Percentiles rank a stretch among this genome's conserved stretches.
These are phyloP conservation scores for Drosophila testacea DNA, from an alignment of 2,888 invertebrate species.

Conservation along the genomic window DNA sequence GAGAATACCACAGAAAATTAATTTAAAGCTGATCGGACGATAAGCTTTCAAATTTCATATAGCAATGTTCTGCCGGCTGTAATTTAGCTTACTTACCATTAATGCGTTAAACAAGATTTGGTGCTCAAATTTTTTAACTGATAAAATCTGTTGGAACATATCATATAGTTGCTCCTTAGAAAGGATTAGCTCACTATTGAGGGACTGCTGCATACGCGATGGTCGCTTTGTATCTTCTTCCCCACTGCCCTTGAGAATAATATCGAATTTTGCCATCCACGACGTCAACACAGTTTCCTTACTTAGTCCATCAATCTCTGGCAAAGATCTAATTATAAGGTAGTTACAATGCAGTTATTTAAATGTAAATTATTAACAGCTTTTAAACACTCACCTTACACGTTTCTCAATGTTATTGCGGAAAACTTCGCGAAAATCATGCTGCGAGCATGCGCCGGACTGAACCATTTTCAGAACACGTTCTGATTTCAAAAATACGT, in stretches of 20 bases:
- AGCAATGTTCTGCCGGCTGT: too few species aligned
- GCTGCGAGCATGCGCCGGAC: conserved; percentile 98
- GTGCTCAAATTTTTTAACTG: conserved; percentile 99
- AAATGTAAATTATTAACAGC: too few species aligned
- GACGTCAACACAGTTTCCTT: conserved; percentile 99
- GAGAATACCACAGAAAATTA: too few species aligned
- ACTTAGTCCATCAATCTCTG: conserved; percentile 99
- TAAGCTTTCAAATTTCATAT: too few species aligned
- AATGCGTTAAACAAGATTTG: conserved; percentile 99
- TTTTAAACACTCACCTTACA: conserved; percentile 89
- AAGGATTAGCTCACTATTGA: conserved; percentile 96
- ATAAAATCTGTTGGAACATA: conserved; percentile 99
- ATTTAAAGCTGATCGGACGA: too few species aligned
- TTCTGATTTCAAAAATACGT: conserved; percentile 98
- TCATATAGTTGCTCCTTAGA: conserved; percentile 99
- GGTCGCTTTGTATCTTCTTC: conserved; percentile 96
- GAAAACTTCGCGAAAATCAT: conserved; percentile 99
- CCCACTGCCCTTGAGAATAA: conserved; percentile 96
- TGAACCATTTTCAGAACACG: conserved; percentile 98
- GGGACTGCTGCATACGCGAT: conserved; percentile 93
- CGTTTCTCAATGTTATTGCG: conserved; percentile 99
- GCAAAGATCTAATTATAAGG: conserved; percentile 90
- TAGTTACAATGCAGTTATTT: not conserved
- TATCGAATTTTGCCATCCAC: conserved; percentile 99
- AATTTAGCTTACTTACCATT: conserved; percentile 87